Evolutionary conservation across 2,113 vertebrate genomes (phyloP).

Genomic region (Chionomys nivalis): DNA sequence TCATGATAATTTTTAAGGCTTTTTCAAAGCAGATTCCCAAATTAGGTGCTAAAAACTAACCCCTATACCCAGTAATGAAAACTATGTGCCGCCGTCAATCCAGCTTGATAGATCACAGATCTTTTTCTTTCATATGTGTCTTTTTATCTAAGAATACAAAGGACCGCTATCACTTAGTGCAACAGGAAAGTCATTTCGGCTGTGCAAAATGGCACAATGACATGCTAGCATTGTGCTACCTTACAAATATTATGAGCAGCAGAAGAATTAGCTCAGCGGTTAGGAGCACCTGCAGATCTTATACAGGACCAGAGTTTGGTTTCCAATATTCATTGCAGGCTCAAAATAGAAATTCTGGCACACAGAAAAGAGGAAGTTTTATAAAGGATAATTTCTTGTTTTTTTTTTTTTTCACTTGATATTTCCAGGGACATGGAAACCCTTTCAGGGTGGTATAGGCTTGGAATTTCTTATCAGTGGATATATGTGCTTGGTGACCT

Average conservation of each 20-base stretch:
- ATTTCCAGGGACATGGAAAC: background rate
- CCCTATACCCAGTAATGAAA: background rate
- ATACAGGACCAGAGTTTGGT: background rate
- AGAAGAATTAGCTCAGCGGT: background rate
- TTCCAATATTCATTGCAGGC: background rate
- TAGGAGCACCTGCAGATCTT: background rate
- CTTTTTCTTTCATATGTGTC: background rate
- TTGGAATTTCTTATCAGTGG: conserved; percentile 14
- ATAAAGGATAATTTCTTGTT: background rate
- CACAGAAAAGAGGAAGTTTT: background rate
- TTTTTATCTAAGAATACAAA: background rate
- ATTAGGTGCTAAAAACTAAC: background rate
- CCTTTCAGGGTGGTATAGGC: background rate
- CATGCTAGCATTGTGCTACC: background rate
- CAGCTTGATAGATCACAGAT: background rate
- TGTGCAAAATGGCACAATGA: background rate
- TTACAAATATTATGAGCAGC: too few relatives aligned
- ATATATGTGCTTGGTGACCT: background rate
- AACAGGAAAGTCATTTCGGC: too few relatives aligned
- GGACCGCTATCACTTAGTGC: background rate
- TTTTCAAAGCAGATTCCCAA: conserved; percentile 2
- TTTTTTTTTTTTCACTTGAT: conserved; percentile 31
- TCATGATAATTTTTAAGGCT: background rate
- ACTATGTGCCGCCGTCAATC: background rate
- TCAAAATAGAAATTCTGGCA: conserved; percentile 27